Conservation (phyloP, 2,888 invertebrate genomes). For the Eupithecia insigniata region DNA sequence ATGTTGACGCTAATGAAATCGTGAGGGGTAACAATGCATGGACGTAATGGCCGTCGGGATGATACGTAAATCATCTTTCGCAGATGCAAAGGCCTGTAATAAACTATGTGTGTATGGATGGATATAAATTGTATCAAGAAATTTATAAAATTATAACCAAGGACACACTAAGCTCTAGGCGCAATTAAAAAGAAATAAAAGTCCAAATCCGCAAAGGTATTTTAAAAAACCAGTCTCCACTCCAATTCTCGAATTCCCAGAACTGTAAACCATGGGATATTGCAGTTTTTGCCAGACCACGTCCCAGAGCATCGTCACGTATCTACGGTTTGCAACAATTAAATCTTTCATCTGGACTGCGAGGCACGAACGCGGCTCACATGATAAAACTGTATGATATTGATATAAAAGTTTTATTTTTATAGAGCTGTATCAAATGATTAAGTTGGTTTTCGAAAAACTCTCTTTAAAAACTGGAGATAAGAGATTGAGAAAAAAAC, state of each 20-base stretch:
- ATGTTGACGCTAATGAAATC: background rate
- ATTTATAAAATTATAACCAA: background rate
- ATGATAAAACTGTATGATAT: conserved; percentile 29
- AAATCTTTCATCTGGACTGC: conserved; percentile 51
- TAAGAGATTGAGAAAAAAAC: background rate
- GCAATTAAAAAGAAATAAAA: background rate
- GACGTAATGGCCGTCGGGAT: background rate
- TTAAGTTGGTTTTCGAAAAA: background rate
- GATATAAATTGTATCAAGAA: background rate
- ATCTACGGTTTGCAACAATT: conserved; percentile 57
- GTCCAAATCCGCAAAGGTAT: conserved; percentile 15
- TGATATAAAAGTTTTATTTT: conserved; percentile 18
- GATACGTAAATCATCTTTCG: background rate
- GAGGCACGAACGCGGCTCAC: conserved; percentile 35
- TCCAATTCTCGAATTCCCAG: conserved; percentile 23
- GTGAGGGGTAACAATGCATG: background rate
- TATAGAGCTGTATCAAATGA: background rate
- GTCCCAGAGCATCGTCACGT: conserved; percentile 55
- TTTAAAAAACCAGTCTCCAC: conserved; percentile 25
- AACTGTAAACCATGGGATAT: conserved; percentile 37
- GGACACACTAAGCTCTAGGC: background rate
- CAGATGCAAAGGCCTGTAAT: background rate
- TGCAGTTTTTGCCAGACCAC: conserved; percentile 45
- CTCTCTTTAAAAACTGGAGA: background rate
- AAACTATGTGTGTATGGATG: background rate